phyloP scores from a whole-genome alignment of 2,888 invertebrate species.

The Megalurothrips usitatus region DNA sequence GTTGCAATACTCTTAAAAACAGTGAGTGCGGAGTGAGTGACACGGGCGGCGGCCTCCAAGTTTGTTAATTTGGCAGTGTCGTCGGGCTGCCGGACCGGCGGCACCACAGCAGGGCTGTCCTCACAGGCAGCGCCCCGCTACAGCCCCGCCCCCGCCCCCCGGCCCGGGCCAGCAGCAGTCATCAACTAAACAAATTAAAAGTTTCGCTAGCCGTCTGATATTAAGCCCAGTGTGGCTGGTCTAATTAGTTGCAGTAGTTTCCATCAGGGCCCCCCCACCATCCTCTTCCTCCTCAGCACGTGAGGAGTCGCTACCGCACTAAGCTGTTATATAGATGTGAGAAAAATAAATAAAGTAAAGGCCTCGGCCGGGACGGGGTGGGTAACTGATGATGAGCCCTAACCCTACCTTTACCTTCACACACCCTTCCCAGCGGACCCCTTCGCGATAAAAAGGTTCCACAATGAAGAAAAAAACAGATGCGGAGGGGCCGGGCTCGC shows the following conservation, averaged over 20 bases:
- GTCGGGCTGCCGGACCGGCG: too few relatives aligned
- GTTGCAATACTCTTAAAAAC: too few relatives aligned
- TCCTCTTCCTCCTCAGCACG: not conserved
- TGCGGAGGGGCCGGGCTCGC: not conserved
- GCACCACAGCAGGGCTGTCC: too few relatives aligned
- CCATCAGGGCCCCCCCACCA: not conserved
- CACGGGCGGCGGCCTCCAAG: too few relatives aligned
- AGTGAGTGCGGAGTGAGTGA: too few relatives aligned
- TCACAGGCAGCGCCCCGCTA: too few relatives aligned
- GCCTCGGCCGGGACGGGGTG: not conserved
- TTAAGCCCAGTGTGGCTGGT: not conserved
- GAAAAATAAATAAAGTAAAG: slow-evolving; percentile 21
- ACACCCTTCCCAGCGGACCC: not conserved
- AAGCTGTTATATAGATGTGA: slow-evolving; percentile 11
- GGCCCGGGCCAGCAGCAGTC: not conserved
- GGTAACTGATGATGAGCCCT: not conserved
- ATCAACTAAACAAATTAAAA: slow-evolving; percentile 23
- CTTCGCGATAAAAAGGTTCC: not conserved
- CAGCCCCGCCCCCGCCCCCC: too few relatives aligned
- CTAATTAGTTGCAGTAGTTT: slow-evolving; percentile 17
- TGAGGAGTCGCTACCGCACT: not conserved
- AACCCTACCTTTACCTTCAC: slow-evolving; percentile 10
- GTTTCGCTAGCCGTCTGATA: slow-evolving; percentile 15
- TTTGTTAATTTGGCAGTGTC: too few relatives aligned
- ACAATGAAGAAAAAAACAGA: not conserved